Base-by-base conservation (phyloP, 2,113 vertebrate species). In the Dissostichus mawsoni region DNA sequence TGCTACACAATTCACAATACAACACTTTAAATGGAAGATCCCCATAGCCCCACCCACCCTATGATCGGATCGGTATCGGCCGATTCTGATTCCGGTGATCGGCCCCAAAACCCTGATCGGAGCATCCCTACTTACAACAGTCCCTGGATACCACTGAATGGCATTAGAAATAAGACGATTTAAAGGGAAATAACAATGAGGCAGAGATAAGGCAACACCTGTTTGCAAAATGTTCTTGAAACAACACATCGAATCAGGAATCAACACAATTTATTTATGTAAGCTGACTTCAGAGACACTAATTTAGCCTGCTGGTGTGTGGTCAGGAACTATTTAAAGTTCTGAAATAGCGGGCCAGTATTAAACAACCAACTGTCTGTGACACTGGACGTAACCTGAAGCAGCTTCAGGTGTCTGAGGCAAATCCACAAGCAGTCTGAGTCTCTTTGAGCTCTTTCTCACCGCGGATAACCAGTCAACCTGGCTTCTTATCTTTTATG, bases 391-490 rank as follows among this genome's bases (percentile, higher is more conserved):
- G 0, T 61, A 67, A 81, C 64, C 74, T n/a, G 69, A 78, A 76
- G 75, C 47, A 67, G 57, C 58, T 76, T 78, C 56, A 73, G 57
- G 63, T 74, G 64, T 85, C 64, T 81, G 63, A 80, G 47, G 71
- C 58, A 45, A 78, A 82, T 52, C 67, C 75, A 83, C 53, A 63
- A 73, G 69, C 48, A 58, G 52, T 52, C 18, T 41, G 20, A 45
- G 44, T 57, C 53, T 63, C 65, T 80, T 75, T 84, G 70, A 64
- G 66, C 75, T 81, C 73, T 76, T 64, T 55, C 56, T 80, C 50
- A 17, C 55, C 2, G 8, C 51, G 62, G 87, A 91, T 87, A 88
- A 85, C 82, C 84, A 88, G 89, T 90, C 77, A 83, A 66, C 83
- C 70, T 68, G 3, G 6, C 9, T 63, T 86, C 78, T 90, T 89